Evolutionary conservation across 2,113 vertebrate genomes (phyloP).

Genomic region (Oenanthe melanoleuca): DNA sequence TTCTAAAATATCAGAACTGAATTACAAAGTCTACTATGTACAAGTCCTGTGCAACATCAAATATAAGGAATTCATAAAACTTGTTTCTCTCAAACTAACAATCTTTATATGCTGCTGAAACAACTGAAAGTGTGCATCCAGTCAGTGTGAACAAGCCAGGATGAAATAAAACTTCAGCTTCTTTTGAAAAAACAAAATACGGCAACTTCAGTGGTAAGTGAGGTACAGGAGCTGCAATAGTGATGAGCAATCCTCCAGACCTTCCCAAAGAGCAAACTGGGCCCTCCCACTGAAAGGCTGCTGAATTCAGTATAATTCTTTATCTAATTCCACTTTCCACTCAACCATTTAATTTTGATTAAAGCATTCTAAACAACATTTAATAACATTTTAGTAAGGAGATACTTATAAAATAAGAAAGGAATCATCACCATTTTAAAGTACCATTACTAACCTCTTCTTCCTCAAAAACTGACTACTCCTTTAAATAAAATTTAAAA

Average conservation of each 20-base stretch:
- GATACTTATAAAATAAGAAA: background rate
- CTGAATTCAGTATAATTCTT: background rate
- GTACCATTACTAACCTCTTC: background rate
- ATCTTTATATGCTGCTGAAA: background rate
- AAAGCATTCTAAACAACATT: background rate
- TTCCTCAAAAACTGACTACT: background rate
- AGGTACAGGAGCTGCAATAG: background rate
- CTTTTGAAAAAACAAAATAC: background rate
- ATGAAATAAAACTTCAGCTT: slow-evolving; percentile 35
- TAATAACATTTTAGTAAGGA: background rate
- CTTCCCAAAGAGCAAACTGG: background rate
- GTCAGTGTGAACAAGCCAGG: background rate
- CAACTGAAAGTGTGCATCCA: background rate
- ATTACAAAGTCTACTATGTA: background rate
- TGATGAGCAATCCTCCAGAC: background rate
- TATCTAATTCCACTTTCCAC: background rate
- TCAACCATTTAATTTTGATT: background rate
- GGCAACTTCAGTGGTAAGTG: background rate
- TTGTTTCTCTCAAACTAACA: background rate
- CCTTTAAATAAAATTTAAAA: background rate
- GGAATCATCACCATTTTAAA: background rate
- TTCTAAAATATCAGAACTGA: slow-evolving; percentile 1
- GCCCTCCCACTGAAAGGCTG: background rate
- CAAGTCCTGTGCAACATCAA: background rate
- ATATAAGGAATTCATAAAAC: background rate